Percentiles rank a stretch among this genome's conserved stretches.
phyloP scores from a whole-genome alignment of 53 echinoderm and acorn worm genomes.

The Holothuria leucospilota region DNA sequence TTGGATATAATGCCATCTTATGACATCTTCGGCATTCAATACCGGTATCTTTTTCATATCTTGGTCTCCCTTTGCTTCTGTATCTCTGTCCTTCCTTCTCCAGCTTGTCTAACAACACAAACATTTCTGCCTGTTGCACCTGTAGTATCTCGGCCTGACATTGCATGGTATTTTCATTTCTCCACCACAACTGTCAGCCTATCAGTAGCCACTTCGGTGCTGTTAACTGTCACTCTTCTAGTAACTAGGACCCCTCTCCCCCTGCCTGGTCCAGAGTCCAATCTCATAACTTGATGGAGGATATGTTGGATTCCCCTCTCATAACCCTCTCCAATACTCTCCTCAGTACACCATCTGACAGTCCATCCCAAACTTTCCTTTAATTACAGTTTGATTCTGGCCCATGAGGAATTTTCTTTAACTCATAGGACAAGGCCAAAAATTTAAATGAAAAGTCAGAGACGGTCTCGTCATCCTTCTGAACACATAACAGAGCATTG shows the following conservation, averaged over 20 bases:
- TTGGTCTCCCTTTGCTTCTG: background rate
- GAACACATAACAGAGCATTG: background rate
- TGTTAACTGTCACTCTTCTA: background rate
- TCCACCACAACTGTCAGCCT: background rate
- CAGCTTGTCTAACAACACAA: background rate
- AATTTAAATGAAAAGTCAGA: background rate
- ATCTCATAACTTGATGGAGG: slow-evolving; percentile 25
- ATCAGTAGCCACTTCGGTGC: background rate
- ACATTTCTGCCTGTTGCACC: background rate
- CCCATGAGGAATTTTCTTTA: background rate
- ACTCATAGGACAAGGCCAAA: background rate
- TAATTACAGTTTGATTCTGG: background rate
- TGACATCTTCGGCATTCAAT: background rate
- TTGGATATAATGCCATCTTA: slow-evolving; percentile 9
- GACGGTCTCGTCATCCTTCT: background rate
- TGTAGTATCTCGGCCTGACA: background rate
- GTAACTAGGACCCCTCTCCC: background rate
- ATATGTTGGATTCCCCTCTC: slow-evolving; percentile 9
- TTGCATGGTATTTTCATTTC: background rate
- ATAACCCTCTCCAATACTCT: background rate
- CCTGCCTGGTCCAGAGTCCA: slow-evolving; percentile 24
- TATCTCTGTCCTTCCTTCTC: background rate
- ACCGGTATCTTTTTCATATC: background rate
- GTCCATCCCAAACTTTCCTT: slow-evolving; percentile 12
- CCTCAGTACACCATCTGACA: background rate